Conservation (phyloP, 2,113 vertebrate species). For the Eulemur macaco region DNA sequence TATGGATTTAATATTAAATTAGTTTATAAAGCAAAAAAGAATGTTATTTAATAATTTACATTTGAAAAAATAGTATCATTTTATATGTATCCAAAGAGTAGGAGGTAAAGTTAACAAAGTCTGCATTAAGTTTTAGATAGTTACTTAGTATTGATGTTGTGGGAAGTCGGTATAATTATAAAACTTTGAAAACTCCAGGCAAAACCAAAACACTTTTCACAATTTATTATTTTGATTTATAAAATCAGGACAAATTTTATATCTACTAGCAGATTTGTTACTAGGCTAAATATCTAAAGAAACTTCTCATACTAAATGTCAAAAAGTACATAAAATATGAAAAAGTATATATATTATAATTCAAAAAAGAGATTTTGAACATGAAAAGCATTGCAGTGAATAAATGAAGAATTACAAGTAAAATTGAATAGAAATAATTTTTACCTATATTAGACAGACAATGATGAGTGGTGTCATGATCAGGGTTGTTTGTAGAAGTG, state of each 20-base stretch:
- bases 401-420: neutral
- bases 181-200: neutral
- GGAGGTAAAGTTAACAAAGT: neutral
- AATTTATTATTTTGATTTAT: neutral
- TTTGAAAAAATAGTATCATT: neutral
- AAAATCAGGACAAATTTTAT: neutral
- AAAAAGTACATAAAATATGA: neutral
- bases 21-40: neutral
- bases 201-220: neutral
- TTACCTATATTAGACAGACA: neutral
- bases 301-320: neutral
- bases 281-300: neutral
- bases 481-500: neutral
- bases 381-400: neutral
- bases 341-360: neutral
- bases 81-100: neutral
- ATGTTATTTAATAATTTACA: neutral
- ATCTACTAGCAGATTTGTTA: neutral
- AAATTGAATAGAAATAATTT: neutral
- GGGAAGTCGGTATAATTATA: neutral
- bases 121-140: neutral
- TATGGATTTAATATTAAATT: neutral
- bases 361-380: neutral
- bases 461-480: neutral
- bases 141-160: neutral